Conservation (phyloP, 2,888 invertebrate genomes). For the Eueremaeus valkanovi region DNA sequence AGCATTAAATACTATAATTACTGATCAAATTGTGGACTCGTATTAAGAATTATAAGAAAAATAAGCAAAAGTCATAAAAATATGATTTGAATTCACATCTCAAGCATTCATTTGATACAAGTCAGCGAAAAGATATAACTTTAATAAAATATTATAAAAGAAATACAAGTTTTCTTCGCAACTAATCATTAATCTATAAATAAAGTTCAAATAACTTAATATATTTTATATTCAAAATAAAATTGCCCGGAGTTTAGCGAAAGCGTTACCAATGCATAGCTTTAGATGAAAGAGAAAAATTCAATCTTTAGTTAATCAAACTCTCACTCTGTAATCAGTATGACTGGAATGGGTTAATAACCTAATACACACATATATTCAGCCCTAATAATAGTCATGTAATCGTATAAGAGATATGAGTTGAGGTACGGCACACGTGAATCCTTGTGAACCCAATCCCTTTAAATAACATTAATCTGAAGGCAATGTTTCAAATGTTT, state of each 20-base stretch:
- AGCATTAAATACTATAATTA: no score
- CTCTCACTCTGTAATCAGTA: neutral
- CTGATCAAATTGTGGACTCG: no score
- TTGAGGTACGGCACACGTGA: neutral
- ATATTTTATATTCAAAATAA: neutral
- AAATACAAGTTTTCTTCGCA: conserved; percentile 5
- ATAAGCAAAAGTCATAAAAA: no score
- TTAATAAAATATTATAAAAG: neutral
- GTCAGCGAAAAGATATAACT: neutral
- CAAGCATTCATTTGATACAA: neutral
- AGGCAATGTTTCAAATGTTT: neutral
- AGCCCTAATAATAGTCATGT: neutral
- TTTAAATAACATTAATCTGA: neutral
- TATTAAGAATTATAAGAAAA: no score
- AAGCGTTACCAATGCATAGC: neutral
- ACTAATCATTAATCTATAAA: neutral
- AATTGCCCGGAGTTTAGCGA: conserved; percentile 20
- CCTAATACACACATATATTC: neutral
- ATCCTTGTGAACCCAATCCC: neutral
- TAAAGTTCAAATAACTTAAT: conserved; percentile 15
- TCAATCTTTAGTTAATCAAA: conserved; percentile 15
- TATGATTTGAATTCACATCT: no score
- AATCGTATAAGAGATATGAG: neutral
- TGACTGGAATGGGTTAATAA: conserved; percentile 19
- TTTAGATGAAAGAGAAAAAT: conserved; percentile 13